Base-by-base conservation (phyloP, 2,113 vertebrate genomes). In the Hypomesus transpacificus region DNA sequence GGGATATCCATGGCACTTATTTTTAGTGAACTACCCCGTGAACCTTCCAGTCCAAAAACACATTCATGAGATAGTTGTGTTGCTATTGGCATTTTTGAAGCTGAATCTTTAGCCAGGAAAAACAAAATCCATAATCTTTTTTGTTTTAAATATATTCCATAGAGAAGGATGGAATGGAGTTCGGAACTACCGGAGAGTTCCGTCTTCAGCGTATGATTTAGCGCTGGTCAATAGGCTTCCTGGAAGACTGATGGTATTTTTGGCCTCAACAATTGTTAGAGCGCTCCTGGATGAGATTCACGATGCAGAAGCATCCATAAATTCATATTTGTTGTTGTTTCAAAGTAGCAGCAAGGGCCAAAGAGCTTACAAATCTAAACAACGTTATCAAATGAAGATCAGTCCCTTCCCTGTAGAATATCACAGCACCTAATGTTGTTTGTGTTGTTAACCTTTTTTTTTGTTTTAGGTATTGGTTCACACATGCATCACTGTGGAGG, bases 11-110 rank as follows among this genome's bases (percentile, higher is more conserved):
- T 85, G 81, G 51, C 71, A 24, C 66, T 71, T 90, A 88, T 92
- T 89, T 89, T 87, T 87, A 88, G 86, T 85, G 70, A 76, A 78
- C 63, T 78, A 81, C 59, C 85, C 75, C 75, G 77, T 59, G 76
- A 82, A 56, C 81, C 87, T 73, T 83, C 75, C 72, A 74, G 79
- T 86, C 83, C 79, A 69, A 83, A 77, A 80, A 77, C 74, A 82
- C 76, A 46, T 82, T 79, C 78, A 84, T 86, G 79, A 80, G 74
- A 84, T 66, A 64, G 8, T 74, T 74, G 61, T 70, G 76, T 60
- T 74, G 76, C 66, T 46, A 51, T 68, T 74, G 83, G 75, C 78
- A 54, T 73, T 73, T 73, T 17, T 50, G 7, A 46, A 46, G 39
- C 7, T 46, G 39, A 13, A 1, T 46, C 39, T 46, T 46, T 46